Conservation (phyloP, 2,113 vertebrate genomes). For the Calypte anna region DNA sequence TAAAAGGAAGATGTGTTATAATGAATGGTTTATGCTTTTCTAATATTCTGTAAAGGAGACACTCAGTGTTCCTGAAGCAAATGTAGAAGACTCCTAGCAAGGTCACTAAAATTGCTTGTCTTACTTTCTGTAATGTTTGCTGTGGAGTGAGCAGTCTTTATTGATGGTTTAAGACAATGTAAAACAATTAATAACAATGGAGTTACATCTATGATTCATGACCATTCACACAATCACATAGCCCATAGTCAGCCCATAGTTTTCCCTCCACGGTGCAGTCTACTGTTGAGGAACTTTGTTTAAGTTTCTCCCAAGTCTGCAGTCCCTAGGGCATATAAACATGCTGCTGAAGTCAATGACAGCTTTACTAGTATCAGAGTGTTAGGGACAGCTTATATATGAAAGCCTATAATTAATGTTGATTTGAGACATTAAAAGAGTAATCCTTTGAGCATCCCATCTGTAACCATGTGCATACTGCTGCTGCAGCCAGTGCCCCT, state of each 20-base stretch:
- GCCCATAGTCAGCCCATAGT: not conserved
- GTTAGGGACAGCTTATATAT: not conserved
- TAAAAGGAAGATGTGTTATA: not conserved
- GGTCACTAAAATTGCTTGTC: not conserved
- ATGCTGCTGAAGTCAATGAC: not conserved
- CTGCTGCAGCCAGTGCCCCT: not conserved
- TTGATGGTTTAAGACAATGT: not conserved
- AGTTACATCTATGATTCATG: not conserved
- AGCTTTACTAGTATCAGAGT: not conserved
- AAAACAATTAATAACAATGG: not conserved
- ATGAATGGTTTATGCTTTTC: conserved; percentile 10
- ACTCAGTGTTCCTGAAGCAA: not conserved
- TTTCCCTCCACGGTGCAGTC: not conserved
- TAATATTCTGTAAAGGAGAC: not conserved
- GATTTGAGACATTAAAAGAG: not conserved
- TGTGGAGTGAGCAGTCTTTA: not conserved
- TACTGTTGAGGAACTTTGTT: not conserved
- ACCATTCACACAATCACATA: not conserved
- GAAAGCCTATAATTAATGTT: not conserved
- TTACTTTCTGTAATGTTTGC: not conserved
- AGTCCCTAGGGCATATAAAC: not conserved
- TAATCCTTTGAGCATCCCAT: not conserved
- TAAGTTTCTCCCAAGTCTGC: not conserved
- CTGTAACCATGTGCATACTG: rapidly evolving
- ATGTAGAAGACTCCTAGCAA: conserved; percentile 2